A percentile compares a stretch with the other conserved stretches of the same genome.
These are phyloP conservation scores for Penaeus japonicus DNA, from an alignment of 1,140 invertebrate species.

Conservation along the genomic window DNA sequence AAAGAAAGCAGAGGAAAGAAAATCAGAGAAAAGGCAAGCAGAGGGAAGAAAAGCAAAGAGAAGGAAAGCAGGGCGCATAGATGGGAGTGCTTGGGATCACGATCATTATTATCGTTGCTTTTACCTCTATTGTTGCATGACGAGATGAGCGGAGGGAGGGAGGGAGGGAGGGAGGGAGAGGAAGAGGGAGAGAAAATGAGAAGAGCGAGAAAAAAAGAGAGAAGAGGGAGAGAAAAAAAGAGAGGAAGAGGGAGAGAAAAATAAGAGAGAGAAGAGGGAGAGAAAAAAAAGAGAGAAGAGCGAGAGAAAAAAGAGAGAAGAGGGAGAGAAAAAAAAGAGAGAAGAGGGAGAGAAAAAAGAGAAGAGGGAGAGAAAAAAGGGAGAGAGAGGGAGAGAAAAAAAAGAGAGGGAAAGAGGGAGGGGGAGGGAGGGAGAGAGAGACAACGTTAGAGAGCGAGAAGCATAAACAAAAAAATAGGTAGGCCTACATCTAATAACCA, in stretches of 20 bases:
- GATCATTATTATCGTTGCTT: too few species aligned
- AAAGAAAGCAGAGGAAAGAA: not conserved
- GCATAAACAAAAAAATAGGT: not conserved
- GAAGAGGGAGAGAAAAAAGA: not conserved
- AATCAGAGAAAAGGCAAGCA: not conserved
- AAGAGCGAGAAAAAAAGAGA: not conserved
- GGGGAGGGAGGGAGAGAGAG: not conserved
- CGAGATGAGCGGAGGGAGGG: too few species aligned
- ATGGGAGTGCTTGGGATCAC: too few species aligned
- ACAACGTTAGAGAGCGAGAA: not conserved
- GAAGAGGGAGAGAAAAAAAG: not conserved
- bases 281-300: not conserved
- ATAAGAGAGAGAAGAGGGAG: not conserved
- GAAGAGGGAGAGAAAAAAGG: not conserved
- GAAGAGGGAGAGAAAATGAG: not conserved
- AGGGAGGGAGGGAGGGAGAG: too few species aligned
- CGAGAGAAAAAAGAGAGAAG: not conserved
- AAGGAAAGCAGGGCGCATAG: too few species aligned
- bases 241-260: too few species aligned
- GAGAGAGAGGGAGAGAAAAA: not conserved
- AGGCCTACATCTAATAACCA: not conserved
- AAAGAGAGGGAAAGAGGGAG: constrained; percentile 14
- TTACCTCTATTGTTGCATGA: too few species aligned
- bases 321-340: not conserved
- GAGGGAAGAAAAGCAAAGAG: too few species aligned